Conservation (phyloP, 2,888 invertebrate genomes). For the Ennomos erosarius region DNA sequence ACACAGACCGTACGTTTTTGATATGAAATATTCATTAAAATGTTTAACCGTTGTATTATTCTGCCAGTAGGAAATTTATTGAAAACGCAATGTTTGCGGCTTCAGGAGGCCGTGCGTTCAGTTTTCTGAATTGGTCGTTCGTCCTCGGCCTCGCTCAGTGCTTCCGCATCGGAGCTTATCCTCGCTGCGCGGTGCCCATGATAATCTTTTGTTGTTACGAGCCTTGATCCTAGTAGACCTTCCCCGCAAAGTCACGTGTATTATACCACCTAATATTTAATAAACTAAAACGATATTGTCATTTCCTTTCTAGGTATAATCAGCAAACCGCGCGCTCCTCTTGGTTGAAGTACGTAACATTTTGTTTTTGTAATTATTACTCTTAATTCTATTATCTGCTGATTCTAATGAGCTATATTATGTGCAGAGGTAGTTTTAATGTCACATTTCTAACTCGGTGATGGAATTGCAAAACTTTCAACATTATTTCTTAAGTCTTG, state of each 20-base stretch:
- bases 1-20: constrained; percentile 23
- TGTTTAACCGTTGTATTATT: constrained; percentile 18
- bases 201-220: constrained; percentile 76
- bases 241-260: constrained; percentile 61
- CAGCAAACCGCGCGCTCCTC: constrained; percentile 82
- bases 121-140: constrained; percentile 76
- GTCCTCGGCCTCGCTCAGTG: constrained; percentile 80
- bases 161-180: constrained; percentile 82
- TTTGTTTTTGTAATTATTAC: constrained; percentile 53
- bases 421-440: constrained; percentile 11
- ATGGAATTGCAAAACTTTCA: constrained; percentile 22
- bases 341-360: constrained; percentile 82
- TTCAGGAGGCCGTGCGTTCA: constrained; percentile 64
- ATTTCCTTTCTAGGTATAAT: constrained; percentile 85
- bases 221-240: constrained; percentile 80
- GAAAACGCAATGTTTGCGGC: constrained; percentile 54
- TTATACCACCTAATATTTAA: constrained; percentile 50
- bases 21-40: constrained; percentile 18
- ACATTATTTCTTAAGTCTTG: constrained; percentile 17
- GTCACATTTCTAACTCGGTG: constrained; percentile 22
- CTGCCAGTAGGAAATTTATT: constrained; percentile 33
- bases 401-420: constrained; percentile 10
- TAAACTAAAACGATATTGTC: constrained; percentile 67
- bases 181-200: constrained; percentile 78
- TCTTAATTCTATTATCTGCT: constrained; percentile 17